Evolutionary conservation across 2,888 invertebrate species (phyloP), one percentile per base, ranked within the genome.

Genomic region (Andrena flavipes): DNA sequence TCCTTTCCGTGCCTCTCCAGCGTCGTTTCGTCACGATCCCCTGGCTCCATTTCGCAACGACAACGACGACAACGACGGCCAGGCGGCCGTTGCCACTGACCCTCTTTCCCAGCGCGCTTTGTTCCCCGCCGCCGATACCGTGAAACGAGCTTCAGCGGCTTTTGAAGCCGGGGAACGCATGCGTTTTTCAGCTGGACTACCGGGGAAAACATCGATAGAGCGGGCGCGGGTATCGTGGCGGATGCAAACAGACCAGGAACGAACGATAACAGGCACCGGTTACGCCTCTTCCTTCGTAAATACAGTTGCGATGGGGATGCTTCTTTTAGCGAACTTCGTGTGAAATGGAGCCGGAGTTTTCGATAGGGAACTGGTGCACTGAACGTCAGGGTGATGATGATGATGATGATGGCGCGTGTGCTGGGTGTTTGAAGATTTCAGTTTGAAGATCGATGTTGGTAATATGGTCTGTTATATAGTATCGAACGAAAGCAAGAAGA

Each of bases 121-220:
- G 68, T 68, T 59, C 16, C 62, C 69, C 59, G 35, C 23, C 48
- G 48, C 30, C 30, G 29, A 54, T 54, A 20, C 35, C 30, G 51
- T 16, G 54, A 35, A 70, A 48, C 70, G 76, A 51, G 10, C 70
- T 26, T 30, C 8, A 35, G 8, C 23, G 54, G 20, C 54, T 56
- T 56, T 68, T 62, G 13, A 49, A 59, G 62, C 49, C 48, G 56
- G n/a, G 49, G 67, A 73, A 72, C 77, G 67, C 77, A 73, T 78
- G 72, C 65, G 72, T 78, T 78, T 65, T 65, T 48, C 51, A 33
- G 64, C 62, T 35, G 33, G 23, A 23, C 48, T 29, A 7, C 65
- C 65, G 76, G 65, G 62, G 60, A 60, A 72, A 78, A 73, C 77
- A 73, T 73, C 77, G 60, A 78, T 73, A 62, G 64, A 78, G 72